These are phyloP conservation scores for Stichopus horrens DNA, from an alignment of 53 echinoderm and acorn worm genomes.

Conservation along the genomic window DNA sequence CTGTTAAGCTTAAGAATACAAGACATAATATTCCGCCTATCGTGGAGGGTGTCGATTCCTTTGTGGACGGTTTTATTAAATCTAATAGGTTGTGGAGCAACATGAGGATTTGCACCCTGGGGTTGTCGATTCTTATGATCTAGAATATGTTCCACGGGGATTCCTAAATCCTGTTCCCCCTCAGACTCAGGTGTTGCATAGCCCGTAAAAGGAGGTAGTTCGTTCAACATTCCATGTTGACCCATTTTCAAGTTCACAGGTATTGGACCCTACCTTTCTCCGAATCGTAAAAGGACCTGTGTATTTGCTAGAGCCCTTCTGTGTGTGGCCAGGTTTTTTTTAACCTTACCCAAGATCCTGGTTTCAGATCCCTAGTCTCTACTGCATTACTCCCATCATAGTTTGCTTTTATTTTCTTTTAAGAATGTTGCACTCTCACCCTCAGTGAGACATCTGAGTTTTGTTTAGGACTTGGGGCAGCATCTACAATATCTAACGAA, in stretches of 20 bases:
- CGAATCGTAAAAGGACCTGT: background rate
- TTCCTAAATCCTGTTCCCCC: background rate
- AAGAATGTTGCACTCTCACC: background rate
- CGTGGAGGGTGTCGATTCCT: too few species aligned
- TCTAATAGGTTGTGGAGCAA: too few species aligned
- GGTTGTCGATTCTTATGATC: too few species aligned
- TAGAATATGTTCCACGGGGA: constrained; percentile 47
- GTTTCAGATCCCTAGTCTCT: background rate
- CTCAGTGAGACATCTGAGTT: constrained; percentile 34
- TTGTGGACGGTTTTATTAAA: too few species aligned
- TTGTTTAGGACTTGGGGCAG: constrained; percentile 34
- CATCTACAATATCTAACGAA: background rate
- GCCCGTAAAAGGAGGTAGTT: background rate
- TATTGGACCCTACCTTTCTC: background rate
- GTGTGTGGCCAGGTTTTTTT: background rate
- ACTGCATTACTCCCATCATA: background rate
- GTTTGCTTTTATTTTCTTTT: too few species aligned
- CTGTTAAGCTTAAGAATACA: too few species aligned
- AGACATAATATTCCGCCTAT: too few species aligned
- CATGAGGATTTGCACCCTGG: too few species aligned
- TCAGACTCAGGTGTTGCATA: too few species aligned
- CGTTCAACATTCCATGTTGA: constrained; percentile 15
- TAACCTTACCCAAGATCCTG: constrained; percentile 2
- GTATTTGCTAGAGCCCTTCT: background rate
- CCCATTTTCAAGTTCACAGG: background rate